Base-by-base conservation (phyloP, 1,140 invertebrate genomes). In the Euglossa dilemma region DNA sequence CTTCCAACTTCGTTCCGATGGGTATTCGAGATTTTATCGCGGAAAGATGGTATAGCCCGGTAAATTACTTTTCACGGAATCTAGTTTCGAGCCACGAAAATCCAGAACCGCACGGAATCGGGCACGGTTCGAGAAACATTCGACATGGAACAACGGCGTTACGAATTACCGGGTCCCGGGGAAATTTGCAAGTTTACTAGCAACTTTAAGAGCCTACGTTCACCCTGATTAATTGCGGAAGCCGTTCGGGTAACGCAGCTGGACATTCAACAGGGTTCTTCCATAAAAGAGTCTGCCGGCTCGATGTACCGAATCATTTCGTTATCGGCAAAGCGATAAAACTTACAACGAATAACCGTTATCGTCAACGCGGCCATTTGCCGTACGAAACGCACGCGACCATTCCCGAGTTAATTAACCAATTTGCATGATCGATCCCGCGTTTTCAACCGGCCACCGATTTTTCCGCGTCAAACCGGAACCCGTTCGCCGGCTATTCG, bases 391-490 rank as follows among this genome's bases (percentile, higher is more conserved):
- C 70, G 70, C 79, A 66, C 78, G 78, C 69, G 78, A 80, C 78
- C 57, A 14, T 59, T 61, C 43, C 47, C 6, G 18, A 47, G 79
- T 66, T 80, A 80, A 80, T 80, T 80, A 80, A 74, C 59, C 59
- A 50, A 80, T 80, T 80, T 74, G 59, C 79, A 80, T 73, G 79
- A 80, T 80, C 79, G 79, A 47, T 74, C 36, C 79, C 28, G 18
- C 50, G 47, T 54, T 16, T 25, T 28, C 43, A 25, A 45, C 47
- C 9, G 47, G 16, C 36, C 36, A 11, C 6, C 50, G 79, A 80
- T 80, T 80, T 64, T 80, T 80, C n/a, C 23, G 5, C 36, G n/a
- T 52, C 25, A 45, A 57, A 66, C 43, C 16, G 50, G 6, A 67
- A 56, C 36, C 43, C 2, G 23, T 7, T n/a, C 20, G 20, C 14